Evolutionary conservation across 1,140 invertebrate genomes (phyloP).

Genomic region (Vanessa tameamea): DNA sequence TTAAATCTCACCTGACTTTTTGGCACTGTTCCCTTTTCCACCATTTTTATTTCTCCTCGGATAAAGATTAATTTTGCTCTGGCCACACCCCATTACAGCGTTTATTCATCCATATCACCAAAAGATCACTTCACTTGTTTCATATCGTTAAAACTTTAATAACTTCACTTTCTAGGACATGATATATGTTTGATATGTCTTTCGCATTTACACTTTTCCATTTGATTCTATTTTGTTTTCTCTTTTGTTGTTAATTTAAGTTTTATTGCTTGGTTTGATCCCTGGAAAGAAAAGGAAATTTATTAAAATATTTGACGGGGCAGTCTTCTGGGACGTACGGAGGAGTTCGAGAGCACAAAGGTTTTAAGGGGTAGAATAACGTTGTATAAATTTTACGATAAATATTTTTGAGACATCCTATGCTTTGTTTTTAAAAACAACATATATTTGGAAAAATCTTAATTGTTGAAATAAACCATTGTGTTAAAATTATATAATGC

Average conservation of each 20-base stretch:
- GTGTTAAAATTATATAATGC: no score
- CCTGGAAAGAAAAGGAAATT: conserved; percentile 39
- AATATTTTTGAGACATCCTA: no score
- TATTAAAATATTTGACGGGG: neutral
- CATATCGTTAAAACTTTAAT: neutral
- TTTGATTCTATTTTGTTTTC: conserved; percentile 30
- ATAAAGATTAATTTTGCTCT: conserved; percentile 81
- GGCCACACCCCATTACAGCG: conserved; percentile 66
- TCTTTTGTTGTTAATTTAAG: conserved; percentile 19
- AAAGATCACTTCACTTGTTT: conserved; percentile 19
- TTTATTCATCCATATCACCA: conserved; percentile 25
- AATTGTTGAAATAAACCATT: no score
- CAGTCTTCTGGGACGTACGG: neutral
- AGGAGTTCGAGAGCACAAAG: neutral
- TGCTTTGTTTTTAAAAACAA: no score
- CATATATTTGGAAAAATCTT: neutral
- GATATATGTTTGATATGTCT: neutral
- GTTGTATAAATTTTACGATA: no score
- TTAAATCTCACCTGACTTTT: conserved; percentile 70
- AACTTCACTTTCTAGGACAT: conserved; percentile 8
- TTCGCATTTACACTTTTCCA: conserved; percentile 27
- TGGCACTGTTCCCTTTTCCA: conserved; percentile 76
- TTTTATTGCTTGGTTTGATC: conserved; percentile 29
- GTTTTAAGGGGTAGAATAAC: neutral
- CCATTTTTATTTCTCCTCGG: conserved; percentile 78